These are phyloP conservation scores for Caenorhabditis wallacei DNA, from an alignment of 2,888 invertebrate genomes.

Conservation along the genomic window DNA sequence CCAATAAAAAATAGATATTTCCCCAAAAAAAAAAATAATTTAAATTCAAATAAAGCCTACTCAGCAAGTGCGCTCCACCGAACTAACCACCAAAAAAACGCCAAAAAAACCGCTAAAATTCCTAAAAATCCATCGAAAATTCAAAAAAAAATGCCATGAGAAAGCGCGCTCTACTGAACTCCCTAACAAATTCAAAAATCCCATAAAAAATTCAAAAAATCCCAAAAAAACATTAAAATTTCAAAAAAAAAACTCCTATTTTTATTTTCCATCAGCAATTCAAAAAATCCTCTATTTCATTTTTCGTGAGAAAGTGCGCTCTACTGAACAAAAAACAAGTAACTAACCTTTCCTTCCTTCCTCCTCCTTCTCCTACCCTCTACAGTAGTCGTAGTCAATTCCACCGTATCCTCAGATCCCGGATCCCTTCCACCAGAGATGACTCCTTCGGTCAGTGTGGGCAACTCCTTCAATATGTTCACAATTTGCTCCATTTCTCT, in stretches of 20 bases:
- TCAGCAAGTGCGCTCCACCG: too few relatives aligned
- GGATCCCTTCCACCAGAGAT: constrained; percentile 27
- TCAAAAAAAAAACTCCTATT: not conserved
- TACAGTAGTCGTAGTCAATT: not conserved
- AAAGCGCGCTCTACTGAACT: too few relatives aligned
- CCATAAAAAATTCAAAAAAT: not conserved
- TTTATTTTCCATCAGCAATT: too few relatives aligned
- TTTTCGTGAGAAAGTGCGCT: too few relatives aligned
- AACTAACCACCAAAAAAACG: not conserved
- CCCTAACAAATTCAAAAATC: not conserved
- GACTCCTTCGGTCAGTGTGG: constrained; percentile 65
- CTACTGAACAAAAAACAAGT: not conserved
- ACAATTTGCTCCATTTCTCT: constrained; percentile 66
- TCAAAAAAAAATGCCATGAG: not conserved
- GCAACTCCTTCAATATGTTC: constrained; percentile 67
- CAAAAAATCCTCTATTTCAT: too few relatives aligned
- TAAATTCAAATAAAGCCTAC: too few relatives aligned
- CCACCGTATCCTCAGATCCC: too few relatives aligned
- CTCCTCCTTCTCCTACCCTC: constrained; percentile 4
- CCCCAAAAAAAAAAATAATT: too few relatives aligned
- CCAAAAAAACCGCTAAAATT: not conserved
- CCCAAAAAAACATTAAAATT: not conserved
- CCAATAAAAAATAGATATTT: too few relatives aligned
- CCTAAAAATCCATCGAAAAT: not conserved
- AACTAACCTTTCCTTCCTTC: constrained; percentile 17